These are phyloP conservation scores for Latrodectus hesperus DNA, from an alignment of 2,888 invertebrate genomes.

Conservation along the genomic window DNA sequence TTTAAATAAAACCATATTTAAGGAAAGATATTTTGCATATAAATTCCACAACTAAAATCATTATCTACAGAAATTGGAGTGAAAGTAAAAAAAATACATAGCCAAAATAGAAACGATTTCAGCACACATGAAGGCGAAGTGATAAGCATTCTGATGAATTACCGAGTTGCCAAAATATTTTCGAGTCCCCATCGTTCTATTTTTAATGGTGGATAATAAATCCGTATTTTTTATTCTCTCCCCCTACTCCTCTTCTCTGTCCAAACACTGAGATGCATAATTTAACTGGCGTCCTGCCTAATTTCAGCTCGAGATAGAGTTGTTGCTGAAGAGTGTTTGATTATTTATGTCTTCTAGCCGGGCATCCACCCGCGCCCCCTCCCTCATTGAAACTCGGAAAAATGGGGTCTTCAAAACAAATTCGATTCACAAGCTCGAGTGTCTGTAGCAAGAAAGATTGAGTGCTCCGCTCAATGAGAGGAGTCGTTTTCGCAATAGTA, in stretches of 20 bases:
- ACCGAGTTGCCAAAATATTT: not conserved
- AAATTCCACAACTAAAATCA: no score
- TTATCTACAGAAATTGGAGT: no score
- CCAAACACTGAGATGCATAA: constrained; percentile 39
- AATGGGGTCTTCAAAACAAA: constrained; percentile 1
- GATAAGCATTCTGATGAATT: not conserved
- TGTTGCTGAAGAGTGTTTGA: constrained; percentile 7
- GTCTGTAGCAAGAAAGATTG: no score
- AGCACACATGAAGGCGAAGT: not conserved
- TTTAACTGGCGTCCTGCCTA: constrained; percentile 46
- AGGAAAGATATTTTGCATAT: no score
- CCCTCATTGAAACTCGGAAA: not conserved
- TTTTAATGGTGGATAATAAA: constrained; percentile 1
- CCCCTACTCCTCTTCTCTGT: not conserved
- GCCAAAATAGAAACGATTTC: no score
- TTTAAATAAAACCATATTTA: no score
- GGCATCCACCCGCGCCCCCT: not conserved
- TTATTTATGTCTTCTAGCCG: constrained; percentile 19
- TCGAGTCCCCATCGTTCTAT: not conserved
- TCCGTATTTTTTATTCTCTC: not conserved
- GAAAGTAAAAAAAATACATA: no score
- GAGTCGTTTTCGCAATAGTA: no score
- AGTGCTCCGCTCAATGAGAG: no score
- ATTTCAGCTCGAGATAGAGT: constrained; percentile 6
- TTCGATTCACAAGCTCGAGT: not conserved